Base-by-base conservation (phyloP, 2,888 invertebrate species). In the Mimumesa dahlbomi region DNA sequence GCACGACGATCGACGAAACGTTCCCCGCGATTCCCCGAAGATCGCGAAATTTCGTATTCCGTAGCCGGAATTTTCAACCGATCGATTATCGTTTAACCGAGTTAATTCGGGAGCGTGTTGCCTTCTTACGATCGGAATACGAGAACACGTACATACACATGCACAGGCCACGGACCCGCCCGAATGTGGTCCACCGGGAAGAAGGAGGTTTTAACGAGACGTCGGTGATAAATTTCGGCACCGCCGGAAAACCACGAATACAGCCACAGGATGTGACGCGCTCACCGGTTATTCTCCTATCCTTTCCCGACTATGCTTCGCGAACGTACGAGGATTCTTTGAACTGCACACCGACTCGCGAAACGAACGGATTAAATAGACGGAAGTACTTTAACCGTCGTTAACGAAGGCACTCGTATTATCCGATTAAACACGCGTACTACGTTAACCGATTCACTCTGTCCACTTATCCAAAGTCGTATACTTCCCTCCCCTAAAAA, bases 91-190 rank as follows among this genome's bases (percentile, higher is more conserved):
- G 63, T 53, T 70, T 70, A 66, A 66, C 70, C 38, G 63, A 71
- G 72, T 75, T 78, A 78, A 77, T 77, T 75, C 61, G 43, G 50
- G 57, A 57, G 38, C 78, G 59, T 61, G 78, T 68, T 62, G 68
- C 68, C 65, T 69, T 75, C 66, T 72, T 61, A 65, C 45, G 45
- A 52, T 43, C 52, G 61, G 49, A 65, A 64, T 61, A 53, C 59
- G 59, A 50, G 66, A 58, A 50, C 34, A 53, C 34, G 67, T 61
- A 61, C 69, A 42, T 66, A 57, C 57, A 64, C 34, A 34, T 2
- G 34, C 11, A 11, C 34, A 3, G n/a, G 34, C 11, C 9, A 34
- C 34, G 19, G 78, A 42, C 53, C 78, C 78, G 78, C 77, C 77
- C 75, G 53, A 65, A 71, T 62, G 62, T 78, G 72, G 74, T 77